A percentile compares a stretch with the other conserved stretches of the same genome.
phyloP scores from a whole-genome alignment of 2,888 invertebrate genomes.

The Drosophila histrio region DNA sequence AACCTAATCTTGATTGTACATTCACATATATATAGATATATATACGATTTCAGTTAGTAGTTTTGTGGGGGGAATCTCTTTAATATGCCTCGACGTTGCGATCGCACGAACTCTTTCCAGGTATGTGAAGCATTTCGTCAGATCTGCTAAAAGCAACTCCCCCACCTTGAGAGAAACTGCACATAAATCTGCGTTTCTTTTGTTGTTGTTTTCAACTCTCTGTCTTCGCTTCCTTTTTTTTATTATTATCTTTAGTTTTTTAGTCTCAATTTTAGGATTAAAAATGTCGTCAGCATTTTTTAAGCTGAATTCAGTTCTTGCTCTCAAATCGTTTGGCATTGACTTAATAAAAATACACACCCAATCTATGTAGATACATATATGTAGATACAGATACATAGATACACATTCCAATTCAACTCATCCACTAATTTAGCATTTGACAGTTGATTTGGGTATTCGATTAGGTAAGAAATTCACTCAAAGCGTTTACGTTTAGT shows the following conservation, averaged over 20 bases:
- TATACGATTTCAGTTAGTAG: slow-evolving; percentile 39
- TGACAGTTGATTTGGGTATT: slow-evolving; percentile 80
- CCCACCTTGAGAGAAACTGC: slow-evolving; percentile 54
- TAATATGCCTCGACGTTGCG: slow-evolving; percentile 69
- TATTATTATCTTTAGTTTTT: slow-evolving; percentile 18
- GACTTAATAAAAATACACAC: slow-evolving; percentile 53
- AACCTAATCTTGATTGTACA: slow-evolving; percentile 75
- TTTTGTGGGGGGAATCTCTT: slow-evolving; percentile 32
- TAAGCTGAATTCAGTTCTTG: slow-evolving; percentile 62
- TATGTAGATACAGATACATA: background rate
- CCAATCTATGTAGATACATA: slow-evolving; percentile 26
- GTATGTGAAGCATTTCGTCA: slow-evolving; percentile 55
- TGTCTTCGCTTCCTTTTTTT: slow-evolving; percentile 9
- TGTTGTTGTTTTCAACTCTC: background rate
- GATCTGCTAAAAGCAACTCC: slow-evolving; percentile 30
- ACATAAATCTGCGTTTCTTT: slow-evolving; percentile 37
- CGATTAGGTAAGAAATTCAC: slow-evolving; percentile 51
- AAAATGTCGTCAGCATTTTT: slow-evolving; percentile 79
- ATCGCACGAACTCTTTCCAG: slow-evolving; percentile 70
- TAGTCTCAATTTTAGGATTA: slow-evolving; percentile 79
- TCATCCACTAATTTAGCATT: slow-evolving; percentile 46
- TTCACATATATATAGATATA: background rate
- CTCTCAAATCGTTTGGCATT: slow-evolving; percentile 60
- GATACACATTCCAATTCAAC: slow-evolving; percentile 9
- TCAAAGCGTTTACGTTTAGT: background rate